Evolutionary conservation across 2,797 vertebrate species (phyloP), one percentile per base, ranked within the genome.

Genomic region (Taeniopygia guttata): DNA sequence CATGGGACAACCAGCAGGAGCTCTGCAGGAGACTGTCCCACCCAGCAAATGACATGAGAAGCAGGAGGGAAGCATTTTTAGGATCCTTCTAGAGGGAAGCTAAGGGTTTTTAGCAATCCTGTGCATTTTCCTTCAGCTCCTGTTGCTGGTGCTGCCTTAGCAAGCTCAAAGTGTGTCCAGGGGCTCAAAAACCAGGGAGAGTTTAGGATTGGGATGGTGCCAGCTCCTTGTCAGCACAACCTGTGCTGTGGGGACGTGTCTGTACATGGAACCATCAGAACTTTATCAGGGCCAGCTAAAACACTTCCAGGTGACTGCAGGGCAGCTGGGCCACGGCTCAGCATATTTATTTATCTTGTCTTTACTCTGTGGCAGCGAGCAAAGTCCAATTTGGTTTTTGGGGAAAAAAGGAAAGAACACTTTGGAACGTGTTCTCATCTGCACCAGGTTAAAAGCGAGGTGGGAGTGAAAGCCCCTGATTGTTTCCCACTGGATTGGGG

Each of bases 401-500:
- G 26, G 17, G 5, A 8, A 42, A 62, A 79, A 69, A 32, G 27
- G 36, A 54, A 69, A 54, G 8, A 30, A 10, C 6, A 0, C 23
- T 63, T 45, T 43, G 70, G 45, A 54, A 36, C 0, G 0, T 2
- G 25, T 36, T 55, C 27, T 45, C 23, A 29, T n/a, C 46, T 36
- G 52, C 49, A 5, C 21, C 1, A 18, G 63, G 30, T 10, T 64
- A 30, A 48, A n/a, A 43, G 36, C 0, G 0, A 30, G 76, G 54
- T 18, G 49, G 5, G 12, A 1, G 3, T 11, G 66, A 32, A 56
- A 66, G 40, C 9, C 43, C 34, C 49, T 1, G 11, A 6, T 18
- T 0, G 1, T 4, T 58, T 54, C 32, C 6, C 0, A 1, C 2
- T 42, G 43, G 10, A 16, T 1, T 7, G 29, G 36, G 18, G 12